Percentiles rank a stretch among this genome's conserved stretches.
Conservation (phyloP, 2,113 vertebrate genomes). For the Crotalus viridis region DNA sequence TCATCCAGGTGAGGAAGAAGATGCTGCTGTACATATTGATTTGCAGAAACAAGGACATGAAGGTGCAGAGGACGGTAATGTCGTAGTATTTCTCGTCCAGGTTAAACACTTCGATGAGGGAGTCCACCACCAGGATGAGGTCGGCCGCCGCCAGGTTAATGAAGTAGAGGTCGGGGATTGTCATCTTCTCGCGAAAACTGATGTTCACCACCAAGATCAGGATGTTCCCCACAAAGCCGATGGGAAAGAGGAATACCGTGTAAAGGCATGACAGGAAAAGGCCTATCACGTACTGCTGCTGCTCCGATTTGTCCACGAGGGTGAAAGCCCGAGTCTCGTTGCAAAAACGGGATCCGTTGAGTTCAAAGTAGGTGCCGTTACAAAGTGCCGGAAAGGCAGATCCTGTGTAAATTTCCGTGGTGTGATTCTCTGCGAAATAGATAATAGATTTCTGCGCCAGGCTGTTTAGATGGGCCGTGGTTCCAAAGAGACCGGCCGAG, state of each 20-base stretch:
- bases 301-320: conserved; percentile 67
- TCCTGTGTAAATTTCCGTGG: conserved; percentile 76
- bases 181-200: conserved; percentile 94
- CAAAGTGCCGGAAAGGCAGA: conserved; percentile 67
- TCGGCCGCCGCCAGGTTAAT: conserved; percentile 92
- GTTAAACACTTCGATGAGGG: conserved; percentile 97
- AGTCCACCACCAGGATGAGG: conserved; percentile 93
- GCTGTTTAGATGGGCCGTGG: conserved; percentile 9
- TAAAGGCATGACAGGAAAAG: conserved; percentile 95
- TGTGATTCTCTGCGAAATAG: not conserved
- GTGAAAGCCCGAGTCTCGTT: conserved; percentile 63
- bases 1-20: conserved; percentile 99
- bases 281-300: conserved; percentile 82
- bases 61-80: conserved; percentile 91
- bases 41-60: conserved; percentile 97
- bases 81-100: conserved; percentile 95
- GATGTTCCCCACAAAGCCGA: conserved; percentile 94
- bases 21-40: conserved; percentile 99
- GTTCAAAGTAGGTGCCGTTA: conserved; percentile 70
- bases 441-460: not conserved
- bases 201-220: conserved; percentile 94
- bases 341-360: conserved; percentile 71
- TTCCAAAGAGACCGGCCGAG: not conserved
- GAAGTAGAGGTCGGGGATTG: conserved; percentile 96
- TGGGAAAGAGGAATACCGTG: conserved; percentile 93